phyloP scores from a whole-genome alignment of 2,888 invertebrate genomes.

The Enchytraeus crypticus region DNA sequence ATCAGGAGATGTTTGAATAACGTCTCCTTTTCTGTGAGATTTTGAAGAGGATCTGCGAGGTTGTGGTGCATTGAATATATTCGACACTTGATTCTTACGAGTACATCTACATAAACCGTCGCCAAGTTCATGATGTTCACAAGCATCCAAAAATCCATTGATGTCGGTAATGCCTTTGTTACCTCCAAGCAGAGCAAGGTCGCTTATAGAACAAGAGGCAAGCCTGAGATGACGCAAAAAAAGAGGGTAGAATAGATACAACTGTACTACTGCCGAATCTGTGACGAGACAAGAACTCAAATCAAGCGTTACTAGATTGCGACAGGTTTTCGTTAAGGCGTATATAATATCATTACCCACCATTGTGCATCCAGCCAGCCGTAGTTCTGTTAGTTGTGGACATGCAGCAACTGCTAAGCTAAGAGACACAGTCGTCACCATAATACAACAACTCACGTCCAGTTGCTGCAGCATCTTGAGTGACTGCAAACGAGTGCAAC shows the following conservation, averaged over 20 bases:
- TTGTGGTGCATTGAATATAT: conserved; percentile 35
- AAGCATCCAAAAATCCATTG: conserved; percentile 4
- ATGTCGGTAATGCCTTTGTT: no score
- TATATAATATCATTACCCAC: conserved; percentile 59
- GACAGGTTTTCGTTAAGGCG: conserved; percentile 57
- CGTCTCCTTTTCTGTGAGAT: no score
- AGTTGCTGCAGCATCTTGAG: neutral
- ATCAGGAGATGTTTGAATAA: neutral
- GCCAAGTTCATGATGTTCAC: conserved; percentile 16
- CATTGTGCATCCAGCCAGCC: conserved; percentile 38
- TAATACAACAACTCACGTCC: neutral
- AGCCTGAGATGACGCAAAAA: conserved; percentile 59
- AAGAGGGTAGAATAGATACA: no score
- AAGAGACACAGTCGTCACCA: neutral
- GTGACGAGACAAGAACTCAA: conserved; percentile 64
- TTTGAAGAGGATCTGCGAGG: no score
- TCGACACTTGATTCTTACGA: conserved; percentile 12
- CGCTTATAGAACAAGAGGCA: conserved; percentile 62
- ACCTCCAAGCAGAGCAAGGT: conserved; percentile 61
- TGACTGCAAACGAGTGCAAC: neutral
- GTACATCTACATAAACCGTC: conserved; percentile 32
- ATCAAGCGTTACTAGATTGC: conserved; percentile 58
- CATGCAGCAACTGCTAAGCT: neutral
- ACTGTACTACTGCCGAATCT: conserved; percentile 58
- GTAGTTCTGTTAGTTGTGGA: conserved; percentile 33